phyloP scores from a whole-genome alignment of 2,113 vertebrate genomes.

The Notarius lentiginosus region DNA sequence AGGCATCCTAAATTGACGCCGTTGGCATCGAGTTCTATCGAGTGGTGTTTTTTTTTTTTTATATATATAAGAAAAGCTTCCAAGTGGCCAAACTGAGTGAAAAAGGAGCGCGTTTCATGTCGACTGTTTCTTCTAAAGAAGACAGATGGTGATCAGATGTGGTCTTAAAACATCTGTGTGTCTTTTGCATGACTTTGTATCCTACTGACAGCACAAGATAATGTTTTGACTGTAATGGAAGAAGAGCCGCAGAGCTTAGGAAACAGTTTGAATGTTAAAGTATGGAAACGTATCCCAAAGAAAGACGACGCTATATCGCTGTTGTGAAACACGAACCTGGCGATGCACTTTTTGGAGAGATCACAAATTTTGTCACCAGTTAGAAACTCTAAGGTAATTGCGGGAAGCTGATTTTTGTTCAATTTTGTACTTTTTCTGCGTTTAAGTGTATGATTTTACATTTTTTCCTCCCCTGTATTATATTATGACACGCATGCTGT shows the following conservation, averaged over 20 bases:
- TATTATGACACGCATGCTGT: too few species aligned
- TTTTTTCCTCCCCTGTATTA: background rate
- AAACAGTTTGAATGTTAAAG: background rate
- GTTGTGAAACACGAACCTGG: background rate
- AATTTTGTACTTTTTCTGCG: background rate
- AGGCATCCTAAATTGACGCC: too few species aligned
- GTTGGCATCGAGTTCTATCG: too few species aligned
- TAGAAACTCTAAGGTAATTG: too few species aligned
- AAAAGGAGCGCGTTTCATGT: background rate
- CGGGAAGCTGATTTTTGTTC: background rate
- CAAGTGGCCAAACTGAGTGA: background rate
- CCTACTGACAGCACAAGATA: background rate
- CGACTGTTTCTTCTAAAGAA: background rate
- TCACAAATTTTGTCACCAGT: background rate
- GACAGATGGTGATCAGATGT: constrained; percentile 23
- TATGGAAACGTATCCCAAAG: background rate
- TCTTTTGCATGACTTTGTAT: background rate
- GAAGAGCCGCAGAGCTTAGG: background rate
- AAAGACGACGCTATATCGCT: background rate
- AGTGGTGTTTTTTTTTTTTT: background rate
- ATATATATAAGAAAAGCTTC: background rate
- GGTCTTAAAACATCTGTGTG: background rate
- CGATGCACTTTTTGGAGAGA: background rate
- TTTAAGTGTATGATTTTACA: background rate
- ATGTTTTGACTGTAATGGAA: background rate